Conservation (phyloP, 2,113 vertebrate species). For the Sterna hirundo region DNA sequence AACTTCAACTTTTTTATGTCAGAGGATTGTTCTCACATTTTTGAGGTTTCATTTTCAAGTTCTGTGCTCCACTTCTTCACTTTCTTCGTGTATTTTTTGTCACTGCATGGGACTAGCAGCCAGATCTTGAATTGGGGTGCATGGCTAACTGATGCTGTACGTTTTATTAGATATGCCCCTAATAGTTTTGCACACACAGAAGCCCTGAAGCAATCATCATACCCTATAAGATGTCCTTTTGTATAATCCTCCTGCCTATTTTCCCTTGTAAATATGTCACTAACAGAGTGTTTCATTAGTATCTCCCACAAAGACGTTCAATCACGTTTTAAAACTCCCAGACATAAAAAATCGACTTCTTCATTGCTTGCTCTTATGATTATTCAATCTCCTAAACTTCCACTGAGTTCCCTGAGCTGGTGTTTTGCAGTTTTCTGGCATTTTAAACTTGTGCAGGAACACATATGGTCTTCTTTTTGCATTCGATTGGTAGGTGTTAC, state of each 20-base stretch:
- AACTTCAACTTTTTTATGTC: neutral
- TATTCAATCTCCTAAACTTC: neutral
- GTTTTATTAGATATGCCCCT: neutral
- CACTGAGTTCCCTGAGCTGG: neutral
- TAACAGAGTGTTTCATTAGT: neutral
- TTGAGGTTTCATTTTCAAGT: slow-evolving; percentile 31
- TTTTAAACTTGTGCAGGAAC: neutral
- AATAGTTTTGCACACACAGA: neutral
- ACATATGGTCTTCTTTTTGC: neutral
- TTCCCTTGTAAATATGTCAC: neutral
- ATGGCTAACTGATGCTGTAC: neutral
- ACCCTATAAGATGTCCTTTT: neutral
- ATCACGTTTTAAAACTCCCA: neutral
- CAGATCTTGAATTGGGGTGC: neutral
- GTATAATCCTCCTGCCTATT: neutral
- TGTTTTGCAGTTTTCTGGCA: neutral
- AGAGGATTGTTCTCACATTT: slow-evolving; percentile 20
- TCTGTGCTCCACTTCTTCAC: neutral
- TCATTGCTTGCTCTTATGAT: neutral
- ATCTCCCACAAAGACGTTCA: neutral
- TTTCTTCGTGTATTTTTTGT: neutral
- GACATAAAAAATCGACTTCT: neutral
- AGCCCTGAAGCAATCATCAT: neutral
- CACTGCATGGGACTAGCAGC: neutral
- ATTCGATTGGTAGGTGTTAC: neutral